Percentiles rank a stretch among this genome's conserved stretches.
These are phyloP conservation scores for Columbina picui DNA, from an alignment of 2,113 vertebrate species.

Conservation along the genomic window DNA sequence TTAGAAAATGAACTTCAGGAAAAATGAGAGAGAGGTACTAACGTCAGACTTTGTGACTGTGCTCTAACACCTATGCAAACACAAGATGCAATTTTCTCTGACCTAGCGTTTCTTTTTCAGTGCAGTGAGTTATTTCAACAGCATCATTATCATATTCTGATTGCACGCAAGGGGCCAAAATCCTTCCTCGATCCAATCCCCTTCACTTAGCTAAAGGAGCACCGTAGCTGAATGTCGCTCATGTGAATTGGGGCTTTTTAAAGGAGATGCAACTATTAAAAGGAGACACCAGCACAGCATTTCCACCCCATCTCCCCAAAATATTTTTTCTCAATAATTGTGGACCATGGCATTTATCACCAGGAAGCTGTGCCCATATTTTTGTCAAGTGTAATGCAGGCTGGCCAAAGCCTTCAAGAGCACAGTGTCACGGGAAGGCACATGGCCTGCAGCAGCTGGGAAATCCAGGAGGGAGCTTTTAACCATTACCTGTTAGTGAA, in stretches of 20 bases:
- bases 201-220: background rate
- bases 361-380: background rate
- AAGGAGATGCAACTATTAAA: background rate
- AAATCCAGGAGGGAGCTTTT: background rate
- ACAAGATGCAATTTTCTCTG: background rate
- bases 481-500: background rate
- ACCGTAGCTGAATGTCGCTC: background rate
- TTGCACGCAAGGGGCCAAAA: background rate
- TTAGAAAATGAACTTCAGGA: constrained; percentile 28
- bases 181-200: background rate
- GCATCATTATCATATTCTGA: accelerated
- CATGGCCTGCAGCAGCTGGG: background rate
- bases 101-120: background rate
- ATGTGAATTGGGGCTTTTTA: background rate
- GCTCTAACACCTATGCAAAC: background rate
- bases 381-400: background rate
- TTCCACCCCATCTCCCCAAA: background rate
- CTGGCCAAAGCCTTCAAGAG: background rate
- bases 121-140: background rate
- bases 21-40: background rate
- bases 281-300: background rate
- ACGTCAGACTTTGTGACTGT: background rate
- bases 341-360: background rate
- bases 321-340: background rate
- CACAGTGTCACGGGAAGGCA: background rate